Percentiles rank a stretch among this genome's conserved stretches.
These are phyloP conservation scores for Idris sp. DNA, from an alignment of 1,140 invertebrate species.

Conservation along the genomic window DNA sequence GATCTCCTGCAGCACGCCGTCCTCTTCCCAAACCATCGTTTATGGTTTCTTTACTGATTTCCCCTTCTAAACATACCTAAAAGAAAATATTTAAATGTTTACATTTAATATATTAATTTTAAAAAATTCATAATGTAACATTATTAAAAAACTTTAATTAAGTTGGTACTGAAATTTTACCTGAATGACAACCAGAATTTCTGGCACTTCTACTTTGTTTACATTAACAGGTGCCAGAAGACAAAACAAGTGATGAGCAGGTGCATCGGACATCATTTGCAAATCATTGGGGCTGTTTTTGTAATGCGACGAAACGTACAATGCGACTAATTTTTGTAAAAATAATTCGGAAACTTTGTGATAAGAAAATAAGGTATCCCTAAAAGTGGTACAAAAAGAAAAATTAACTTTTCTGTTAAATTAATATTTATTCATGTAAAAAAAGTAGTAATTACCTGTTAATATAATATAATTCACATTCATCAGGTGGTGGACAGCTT, in stretches of 20 bases:
- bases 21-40: conserved; percentile 89
- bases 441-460: conserved; percentile 78
- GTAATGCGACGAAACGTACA: conserved; percentile 99
- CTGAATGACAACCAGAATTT: conserved; percentile 94
- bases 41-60: conserved; percentile 90
- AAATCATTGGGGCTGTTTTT: conserved; percentile 99
- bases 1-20: conserved; percentile 94
- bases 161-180: too few relatives aligned
- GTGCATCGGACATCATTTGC: conserved; percentile 99
- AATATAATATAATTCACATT: conserved; percentile 94
- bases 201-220: conserved; percentile 86
- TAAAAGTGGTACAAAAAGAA: conserved; percentile 62
- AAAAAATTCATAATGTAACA: too few relatives aligned
- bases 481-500: conserved; percentile 91
- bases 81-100: too few relatives aligned
- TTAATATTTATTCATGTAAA: not conserved
- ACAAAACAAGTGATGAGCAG: conserved; percentile 98
- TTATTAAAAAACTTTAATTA: too few relatives aligned
- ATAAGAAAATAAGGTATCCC: conserved; percentile 98
- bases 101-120: not conserved
- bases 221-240: conserved; percentile 91
- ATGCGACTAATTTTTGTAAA: conserved; percentile 92
- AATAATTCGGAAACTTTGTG: conserved; percentile 97
- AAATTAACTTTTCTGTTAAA: not conserved
- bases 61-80: conserved; percentile 95